phyloP scores from a whole-genome alignment of 2,797 vertebrate genomes.

The Gorsachius magnificus region DNA sequence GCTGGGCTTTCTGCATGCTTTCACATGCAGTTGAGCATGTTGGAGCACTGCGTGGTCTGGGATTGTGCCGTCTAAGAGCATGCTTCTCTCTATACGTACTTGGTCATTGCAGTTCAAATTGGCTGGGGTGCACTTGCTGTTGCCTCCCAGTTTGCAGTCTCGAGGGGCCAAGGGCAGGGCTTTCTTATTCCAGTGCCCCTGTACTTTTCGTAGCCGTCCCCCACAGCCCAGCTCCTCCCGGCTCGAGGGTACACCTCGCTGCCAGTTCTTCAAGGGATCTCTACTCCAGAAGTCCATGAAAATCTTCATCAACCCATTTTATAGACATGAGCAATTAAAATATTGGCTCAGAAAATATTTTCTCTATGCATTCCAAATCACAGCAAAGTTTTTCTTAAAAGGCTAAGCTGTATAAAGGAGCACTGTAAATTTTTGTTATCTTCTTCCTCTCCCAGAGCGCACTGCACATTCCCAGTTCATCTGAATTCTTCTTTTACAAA shows the following conservation, averaged over 20 bases:
- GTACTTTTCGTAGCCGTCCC: background rate
- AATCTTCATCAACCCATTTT: background rate
- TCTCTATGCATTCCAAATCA: background rate
- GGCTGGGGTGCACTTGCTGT: background rate
- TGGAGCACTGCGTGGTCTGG: background rate
- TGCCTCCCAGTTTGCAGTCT: background rate
- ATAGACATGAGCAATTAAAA: background rate
- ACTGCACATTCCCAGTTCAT: background rate
- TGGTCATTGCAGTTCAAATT: background rate
- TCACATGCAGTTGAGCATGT: rapidly evolving
- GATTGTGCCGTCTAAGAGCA: too few relatives aligned
- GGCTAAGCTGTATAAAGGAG: background rate
- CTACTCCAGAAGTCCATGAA: background rate
- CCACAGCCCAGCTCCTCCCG: background rate
- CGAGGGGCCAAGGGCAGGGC: background rate
- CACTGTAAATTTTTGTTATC: background rate
- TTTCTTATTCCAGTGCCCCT: background rate
- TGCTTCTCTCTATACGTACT: background rate
- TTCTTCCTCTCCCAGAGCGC: background rate
- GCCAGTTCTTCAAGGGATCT: background rate
- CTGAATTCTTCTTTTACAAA: background rate
- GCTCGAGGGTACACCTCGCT: background rate
- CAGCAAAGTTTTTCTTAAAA: background rate
- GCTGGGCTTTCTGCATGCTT: background rate
- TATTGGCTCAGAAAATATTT: background rate